phyloP scores from a whole-genome alignment of 2,797 vertebrate species.

The Neosilurus hyrtlii region DNA sequence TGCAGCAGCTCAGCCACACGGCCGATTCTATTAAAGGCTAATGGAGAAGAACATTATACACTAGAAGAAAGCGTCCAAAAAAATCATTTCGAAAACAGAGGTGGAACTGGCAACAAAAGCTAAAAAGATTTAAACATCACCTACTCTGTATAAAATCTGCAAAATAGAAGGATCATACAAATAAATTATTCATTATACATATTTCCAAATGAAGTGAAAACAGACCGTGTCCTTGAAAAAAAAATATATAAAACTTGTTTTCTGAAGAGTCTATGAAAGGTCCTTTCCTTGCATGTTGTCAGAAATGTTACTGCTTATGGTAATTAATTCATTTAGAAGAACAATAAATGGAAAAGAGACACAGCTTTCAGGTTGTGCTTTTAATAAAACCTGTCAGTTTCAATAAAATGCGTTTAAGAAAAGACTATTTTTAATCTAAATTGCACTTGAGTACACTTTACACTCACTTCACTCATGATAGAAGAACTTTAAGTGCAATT shows the following conservation, averaged over 20 bases:
- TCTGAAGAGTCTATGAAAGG: neutral
- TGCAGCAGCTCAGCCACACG: neutral
- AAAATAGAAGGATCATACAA: slow-evolving; percentile 54
- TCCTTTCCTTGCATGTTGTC: neutral
- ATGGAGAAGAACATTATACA: neutral
- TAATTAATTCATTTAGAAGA: neutral
- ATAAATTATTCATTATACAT: slow-evolving; percentile 58
- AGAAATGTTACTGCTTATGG: neutral
- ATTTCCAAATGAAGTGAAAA: slow-evolving; percentile 14
- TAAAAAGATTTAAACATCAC: slow-evolving; percentile 17
- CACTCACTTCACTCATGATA: neutral
- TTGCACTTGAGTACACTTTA: neutral
- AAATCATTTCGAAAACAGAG: slow-evolving; percentile 17
- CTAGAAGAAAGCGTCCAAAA: slow-evolving; percentile 9
- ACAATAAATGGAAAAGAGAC: neutral
- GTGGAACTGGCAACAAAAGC: slow-evolving; percentile 29
- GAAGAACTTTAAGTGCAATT: slow-evolving; percentile 2
- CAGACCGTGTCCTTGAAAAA: slow-evolving; percentile 40
- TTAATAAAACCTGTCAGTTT: no score
- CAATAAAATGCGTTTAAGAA: no score
- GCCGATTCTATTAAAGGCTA: slow-evolving; percentile 14
- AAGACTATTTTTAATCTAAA: neutral
- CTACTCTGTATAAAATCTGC: neutral
- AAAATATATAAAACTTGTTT: neutral
- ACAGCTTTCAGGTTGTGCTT: neutral